Base-by-base conservation (phyloP, 2,113 vertebrate species). In the Colistium nudipinnis region DNA sequence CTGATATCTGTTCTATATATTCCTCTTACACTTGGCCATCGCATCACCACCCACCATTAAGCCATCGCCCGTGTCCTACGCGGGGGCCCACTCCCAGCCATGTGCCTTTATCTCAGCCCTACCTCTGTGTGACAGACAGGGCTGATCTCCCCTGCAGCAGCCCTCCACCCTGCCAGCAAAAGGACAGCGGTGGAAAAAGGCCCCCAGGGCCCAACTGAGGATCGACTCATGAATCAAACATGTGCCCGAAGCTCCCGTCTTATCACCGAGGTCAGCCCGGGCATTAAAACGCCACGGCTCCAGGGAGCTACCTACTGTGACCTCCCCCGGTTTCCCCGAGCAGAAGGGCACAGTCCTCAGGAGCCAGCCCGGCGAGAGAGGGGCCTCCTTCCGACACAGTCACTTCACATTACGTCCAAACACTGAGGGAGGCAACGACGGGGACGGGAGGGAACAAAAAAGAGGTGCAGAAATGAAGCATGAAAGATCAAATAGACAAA, bases 191-290 rank as follows among this genome's bases (percentile, higher is more conserved):
- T 88, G 85, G 87, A 89, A 90, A 87, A 91, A 89, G 82, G 84
- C 74, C 90, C 89, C 81, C 70, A 81, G 87, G 89, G 86, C 57
- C 86, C 82, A n/a, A 82, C 76, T 84, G 84, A 88, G 89, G 87
- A 90, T 83, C 83, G 88, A 87, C 89, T 92, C 91, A 93, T 92
- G 92, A 93, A 92, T 93, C 92, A 92, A 92, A 91, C 90, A 92
- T 92, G 87, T 33, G 76, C 90, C 90, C 62, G 57, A 87, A 90
- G 89, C 89, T 81, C 87, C 76, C 86, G 83, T 90, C 90, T 89
- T 90, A 90, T 88, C 90, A 80, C 83, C 62, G 84, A 89, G 92
- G 91, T 92, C 92, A 91, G 87, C 69, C 70, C 68, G 83, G 85
- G 88, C 91, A 92, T 91, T 93, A 91, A 91, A 90, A 89, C 88